These are phyloP conservation scores for Ditula angustiorana DNA, from an alignment of 2,888 invertebrate species.

Conservation along the genomic window DNA sequence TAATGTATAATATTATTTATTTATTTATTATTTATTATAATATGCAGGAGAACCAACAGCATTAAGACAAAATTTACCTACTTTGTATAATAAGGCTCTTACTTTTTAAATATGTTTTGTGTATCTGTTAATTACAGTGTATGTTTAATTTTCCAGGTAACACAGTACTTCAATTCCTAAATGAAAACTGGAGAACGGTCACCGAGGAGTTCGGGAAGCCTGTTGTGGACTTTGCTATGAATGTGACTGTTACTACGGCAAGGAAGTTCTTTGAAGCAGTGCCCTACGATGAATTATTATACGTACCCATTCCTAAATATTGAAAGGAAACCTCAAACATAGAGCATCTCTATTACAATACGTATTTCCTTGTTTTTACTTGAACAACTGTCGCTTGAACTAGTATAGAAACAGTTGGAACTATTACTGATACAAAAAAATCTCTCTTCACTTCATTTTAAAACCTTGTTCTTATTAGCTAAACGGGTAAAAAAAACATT, in stretches of 20 bases:
- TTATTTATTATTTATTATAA: too few relatives aligned
- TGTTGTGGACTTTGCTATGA: constrained; percentile 77
- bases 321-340: constrained; percentile 44
- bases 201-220: constrained; percentile 81
- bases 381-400: too few relatives aligned
- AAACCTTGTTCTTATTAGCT: too few relatives aligned
- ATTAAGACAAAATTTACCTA: too few relatives aligned
- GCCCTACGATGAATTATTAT: constrained; percentile 74
- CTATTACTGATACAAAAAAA: too few relatives aligned
- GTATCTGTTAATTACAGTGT: not conserved
- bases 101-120: constrained; percentile 18
- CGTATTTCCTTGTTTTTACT: not conserved
- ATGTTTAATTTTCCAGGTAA: constrained; percentile 66
- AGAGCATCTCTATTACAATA: not conserved
- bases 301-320: constrained; percentile 78
- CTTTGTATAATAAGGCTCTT: too few relatives aligned
- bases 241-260: constrained; percentile 74
- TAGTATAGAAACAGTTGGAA: too few relatives aligned
- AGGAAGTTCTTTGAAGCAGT: constrained; percentile 78
- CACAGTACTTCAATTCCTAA: constrained; percentile 75
- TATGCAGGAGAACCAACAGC: too few relatives aligned
- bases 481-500: too few relatives aligned
- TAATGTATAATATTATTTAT: too few relatives aligned
- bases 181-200: constrained; percentile 80
- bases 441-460: too few relatives aligned